These are phyloP conservation scores for Leptocoma aspasia DNA, from an alignment of 2,113 vertebrate genomes.

Conservation along the genomic window DNA sequence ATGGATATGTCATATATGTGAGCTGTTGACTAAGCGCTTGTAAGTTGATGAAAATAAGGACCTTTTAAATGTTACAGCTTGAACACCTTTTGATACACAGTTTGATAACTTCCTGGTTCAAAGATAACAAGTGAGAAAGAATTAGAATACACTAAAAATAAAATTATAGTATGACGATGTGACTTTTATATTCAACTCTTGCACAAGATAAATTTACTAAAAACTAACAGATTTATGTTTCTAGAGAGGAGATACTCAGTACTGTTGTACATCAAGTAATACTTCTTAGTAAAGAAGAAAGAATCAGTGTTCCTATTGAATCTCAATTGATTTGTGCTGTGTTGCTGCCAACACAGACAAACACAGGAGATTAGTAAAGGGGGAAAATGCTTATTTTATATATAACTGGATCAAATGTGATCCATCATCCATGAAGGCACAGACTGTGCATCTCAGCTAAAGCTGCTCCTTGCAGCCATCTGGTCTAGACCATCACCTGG, in stretches of 20 bases:
- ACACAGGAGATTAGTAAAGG: neutral
- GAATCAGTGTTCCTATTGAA: neutral
- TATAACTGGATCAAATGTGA: neutral
- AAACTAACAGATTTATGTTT: neutral
- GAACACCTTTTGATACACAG: neutral
- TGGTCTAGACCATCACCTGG: neutral
- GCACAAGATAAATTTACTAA: neutral
- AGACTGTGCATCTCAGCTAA: neutral
- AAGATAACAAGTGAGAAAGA: neutral
- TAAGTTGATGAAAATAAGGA: neutral
- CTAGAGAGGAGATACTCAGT: neutral
- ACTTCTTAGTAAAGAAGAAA: neutral
- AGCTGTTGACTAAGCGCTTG: neutral
- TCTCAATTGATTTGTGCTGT: neutral
- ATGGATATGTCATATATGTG: neutral
- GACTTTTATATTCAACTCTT: neutral
- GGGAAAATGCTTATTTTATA: conserved; percentile 1
- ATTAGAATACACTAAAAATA: neutral
- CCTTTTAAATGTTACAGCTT: neutral
- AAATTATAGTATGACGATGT: neutral
- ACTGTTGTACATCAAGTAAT: neutral
- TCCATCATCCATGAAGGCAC: neutral
- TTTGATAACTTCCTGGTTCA: neutral
- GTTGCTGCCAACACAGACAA: neutral
- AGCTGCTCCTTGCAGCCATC: neutral